Evolutionary conservation across 2,113 vertebrate genomes (phyloP).

Genomic region (Carlito syrichta): DNA sequence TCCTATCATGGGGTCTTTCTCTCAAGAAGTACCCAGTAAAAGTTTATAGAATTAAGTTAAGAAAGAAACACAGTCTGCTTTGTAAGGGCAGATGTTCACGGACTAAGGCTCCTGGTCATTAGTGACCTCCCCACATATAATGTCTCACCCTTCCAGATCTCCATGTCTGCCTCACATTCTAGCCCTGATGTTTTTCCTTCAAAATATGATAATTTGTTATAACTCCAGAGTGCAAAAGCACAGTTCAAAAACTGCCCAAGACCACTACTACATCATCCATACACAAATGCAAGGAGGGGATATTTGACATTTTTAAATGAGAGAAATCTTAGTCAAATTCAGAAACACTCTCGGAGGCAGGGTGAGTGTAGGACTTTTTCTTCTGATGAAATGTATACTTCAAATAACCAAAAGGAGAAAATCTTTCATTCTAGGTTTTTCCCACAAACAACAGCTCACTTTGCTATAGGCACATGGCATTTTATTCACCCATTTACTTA

Average conservation of each 20-base stretch:
- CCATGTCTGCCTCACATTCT: background rate
- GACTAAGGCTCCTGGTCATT: background rate
- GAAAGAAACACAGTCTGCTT: background rate
- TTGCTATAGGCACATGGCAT: background rate
- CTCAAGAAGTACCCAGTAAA: background rate
- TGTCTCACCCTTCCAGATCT: background rate
- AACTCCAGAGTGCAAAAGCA: background rate
- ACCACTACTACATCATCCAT: background rate
- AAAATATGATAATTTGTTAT: background rate
- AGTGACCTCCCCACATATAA: background rate
- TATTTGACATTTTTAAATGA: background rate
- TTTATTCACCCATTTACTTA: slow-evolving; percentile 64
- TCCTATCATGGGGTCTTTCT: background rate
- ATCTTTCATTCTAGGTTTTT: background rate
- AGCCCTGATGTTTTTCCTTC: background rate
- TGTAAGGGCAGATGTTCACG: background rate
- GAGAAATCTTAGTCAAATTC: background rate
- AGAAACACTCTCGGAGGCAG: background rate
- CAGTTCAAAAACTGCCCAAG: background rate
- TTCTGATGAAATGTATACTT: background rate
- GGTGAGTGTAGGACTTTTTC: background rate
- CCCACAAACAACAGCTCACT: background rate
- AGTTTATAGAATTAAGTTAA: background rate
- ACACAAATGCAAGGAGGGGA: background rate
- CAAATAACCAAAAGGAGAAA: background rate